A percentile compares a stretch with the other conserved stretches of the same genome.
These are phyloP conservation scores for Sylvicapra grimmia DNA, from an alignment of 2,113 vertebrate genomes.

Conservation along the genomic window DNA sequence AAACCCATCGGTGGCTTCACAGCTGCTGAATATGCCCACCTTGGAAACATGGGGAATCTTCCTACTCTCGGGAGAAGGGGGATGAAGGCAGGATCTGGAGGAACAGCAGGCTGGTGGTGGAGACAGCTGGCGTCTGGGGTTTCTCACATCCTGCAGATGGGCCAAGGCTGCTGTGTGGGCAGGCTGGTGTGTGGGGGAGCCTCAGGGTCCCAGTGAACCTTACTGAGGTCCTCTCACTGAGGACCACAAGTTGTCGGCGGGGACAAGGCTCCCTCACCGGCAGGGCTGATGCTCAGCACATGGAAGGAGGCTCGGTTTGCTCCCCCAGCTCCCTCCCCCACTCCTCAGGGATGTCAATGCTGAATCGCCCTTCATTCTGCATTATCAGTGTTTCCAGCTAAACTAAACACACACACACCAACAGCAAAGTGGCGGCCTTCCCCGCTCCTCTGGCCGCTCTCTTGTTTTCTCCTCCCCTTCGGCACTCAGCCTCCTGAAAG, in stretches of 20 bases:
- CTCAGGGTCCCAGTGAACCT: fast-evolving
- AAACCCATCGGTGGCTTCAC: fast-evolving
- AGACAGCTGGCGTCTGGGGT: not conserved
- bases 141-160: not conserved
- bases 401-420: not conserved
- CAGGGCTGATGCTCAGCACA: not conserved
- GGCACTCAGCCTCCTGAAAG: too few species aligned
- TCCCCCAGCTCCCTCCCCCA: fast-evolving
- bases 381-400: not conserved
- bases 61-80: not conserved
- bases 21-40: not conserved
- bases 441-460: fast-evolving
- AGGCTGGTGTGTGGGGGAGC: fast-evolving
- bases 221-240: not conserved
- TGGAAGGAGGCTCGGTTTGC: not conserved
- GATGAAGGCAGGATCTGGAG: not conserved
- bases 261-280: fast-evolving
- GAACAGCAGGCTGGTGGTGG: not conserved
- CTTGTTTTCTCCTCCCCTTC: fast-evolving
- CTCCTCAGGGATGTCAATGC: not conserved
- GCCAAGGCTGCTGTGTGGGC: fast-evolving
- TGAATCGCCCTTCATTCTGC: fast-evolving
- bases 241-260: fast-evolving
- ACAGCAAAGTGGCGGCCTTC: fast-evolving
- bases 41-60: not conserved